phyloP scores from a whole-genome alignment of 2,113 vertebrate species.

The Bujurquina vittata region DNA sequence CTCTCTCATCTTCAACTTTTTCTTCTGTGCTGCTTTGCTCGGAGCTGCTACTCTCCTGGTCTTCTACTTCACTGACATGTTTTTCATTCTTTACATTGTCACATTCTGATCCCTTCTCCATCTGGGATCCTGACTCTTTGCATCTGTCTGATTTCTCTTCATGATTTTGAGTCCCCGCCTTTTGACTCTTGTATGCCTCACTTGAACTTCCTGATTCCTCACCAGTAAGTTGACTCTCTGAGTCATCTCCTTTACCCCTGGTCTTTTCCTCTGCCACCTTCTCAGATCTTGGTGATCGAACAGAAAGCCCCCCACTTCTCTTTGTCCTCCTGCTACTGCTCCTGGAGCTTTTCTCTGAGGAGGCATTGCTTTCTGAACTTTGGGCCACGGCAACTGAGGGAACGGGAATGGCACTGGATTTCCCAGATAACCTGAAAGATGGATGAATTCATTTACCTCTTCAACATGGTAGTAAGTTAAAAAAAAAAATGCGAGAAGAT shows the following conservation, averaged over 20 bases:
- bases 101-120: conserved; percentile 21
- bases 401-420: neutral
- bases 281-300: neutral
- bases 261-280: neutral
- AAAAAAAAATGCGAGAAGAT: neutral
- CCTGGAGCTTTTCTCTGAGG: conserved; percentile 16
- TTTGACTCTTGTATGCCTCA: conserved; percentile 7
- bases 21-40: conserved; percentile 11
- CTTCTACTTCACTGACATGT: neutral
- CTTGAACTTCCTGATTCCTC: conserved; percentile 2
- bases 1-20: neutral
- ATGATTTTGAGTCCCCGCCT: neutral
- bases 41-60: neutral
- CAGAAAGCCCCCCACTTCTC: neutral
- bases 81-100: neutral
- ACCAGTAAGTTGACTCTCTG: neutral
- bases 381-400: neutral
- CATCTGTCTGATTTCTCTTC: conserved; percentile 8
- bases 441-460: neutral
- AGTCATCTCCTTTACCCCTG: neutral
- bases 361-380: conserved; percentile 28
- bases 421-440: conserved; percentile 26
- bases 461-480: neutral
- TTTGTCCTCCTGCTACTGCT: neutral
- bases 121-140: conserved; percentile 12